Evolutionary conservation across 1,140 invertebrate genomes (phyloP).

Genomic region (Drosophila orena): DNA sequence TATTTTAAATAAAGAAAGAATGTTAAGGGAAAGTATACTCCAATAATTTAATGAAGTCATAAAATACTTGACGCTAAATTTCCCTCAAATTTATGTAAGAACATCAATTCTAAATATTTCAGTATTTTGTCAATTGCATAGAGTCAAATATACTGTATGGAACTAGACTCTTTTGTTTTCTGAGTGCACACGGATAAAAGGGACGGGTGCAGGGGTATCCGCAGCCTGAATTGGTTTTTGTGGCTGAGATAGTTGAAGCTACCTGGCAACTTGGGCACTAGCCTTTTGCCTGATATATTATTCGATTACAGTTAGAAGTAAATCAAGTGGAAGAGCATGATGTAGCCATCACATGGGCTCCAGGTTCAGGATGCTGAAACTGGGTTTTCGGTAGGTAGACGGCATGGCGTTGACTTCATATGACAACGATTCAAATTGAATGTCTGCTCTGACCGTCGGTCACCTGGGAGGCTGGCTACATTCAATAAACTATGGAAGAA

Average conservation of each 20-base stretch:
- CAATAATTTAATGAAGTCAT: too few species aligned
- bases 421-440: constrained; percentile 37
- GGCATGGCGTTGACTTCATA: constrained; percentile 46
- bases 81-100: too few species aligned
- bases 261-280: constrained; percentile 38
- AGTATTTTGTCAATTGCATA: too few species aligned
- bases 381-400: constrained; percentile 7
- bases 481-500: constrained; percentile 13
- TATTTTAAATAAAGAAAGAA: too few species aligned
- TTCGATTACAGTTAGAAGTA: constrained; percentile 82
- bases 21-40: too few species aligned
- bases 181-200: constrained; percentile 1
- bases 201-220: constrained; percentile 1
- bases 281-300: constrained; percentile 75
- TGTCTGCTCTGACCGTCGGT: constrained; percentile 5
- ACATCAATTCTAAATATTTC: too few species aligned
- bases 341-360: constrained; percentile 66
- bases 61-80: too few species aligned
- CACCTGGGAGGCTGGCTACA: constrained; percentile 6
- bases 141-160: too few species aligned
- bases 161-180: neutral
- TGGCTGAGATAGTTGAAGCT: constrained; percentile 30
- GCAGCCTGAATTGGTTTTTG: constrained; percentile 47
- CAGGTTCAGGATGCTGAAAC: constrained; percentile 10
- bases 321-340: constrained; percentile 81